A percentile compares a stretch with the other conserved stretches of the same genome.
phyloP scores from a whole-genome alignment of 1,140 invertebrate species.

The Riptortus pedestris region DNA sequence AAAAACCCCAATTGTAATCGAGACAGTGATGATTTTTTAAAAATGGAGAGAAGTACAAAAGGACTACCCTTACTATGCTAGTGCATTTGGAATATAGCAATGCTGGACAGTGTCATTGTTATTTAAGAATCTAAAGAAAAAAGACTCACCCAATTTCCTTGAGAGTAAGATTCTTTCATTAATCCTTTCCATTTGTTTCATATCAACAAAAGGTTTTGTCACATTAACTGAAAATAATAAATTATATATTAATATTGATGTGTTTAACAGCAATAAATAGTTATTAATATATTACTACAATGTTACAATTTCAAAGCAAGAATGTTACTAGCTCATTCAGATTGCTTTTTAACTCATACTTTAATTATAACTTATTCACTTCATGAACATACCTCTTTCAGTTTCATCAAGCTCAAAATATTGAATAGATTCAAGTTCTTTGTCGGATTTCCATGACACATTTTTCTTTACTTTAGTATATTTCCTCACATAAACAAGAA shows the following conservation, averaged over 20 bases:
- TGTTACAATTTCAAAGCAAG: neutral
- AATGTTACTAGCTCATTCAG: no score
- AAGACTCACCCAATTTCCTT: conserved; percentile 53
- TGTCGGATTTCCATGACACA: conserved; percentile 69
- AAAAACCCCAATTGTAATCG: no score
- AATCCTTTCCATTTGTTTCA: conserved; percentile 79
- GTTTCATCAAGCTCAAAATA: conserved; percentile 90
- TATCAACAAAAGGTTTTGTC: conserved; percentile 80
- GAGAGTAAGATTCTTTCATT: conserved; percentile 69
- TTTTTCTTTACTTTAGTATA: conserved; percentile 66
- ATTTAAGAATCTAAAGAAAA: neutral
- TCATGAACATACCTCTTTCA: conserved; percentile 65
- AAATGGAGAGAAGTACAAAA: no score
- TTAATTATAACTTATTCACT: no score
- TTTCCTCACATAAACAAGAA: conserved; percentile 52
- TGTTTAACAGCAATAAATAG: conserved; percentile 5
- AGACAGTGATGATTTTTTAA: no score
- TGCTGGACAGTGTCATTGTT: no score
- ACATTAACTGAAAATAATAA: conserved; percentile 62
- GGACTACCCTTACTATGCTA: no score
- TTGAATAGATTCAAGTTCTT: conserved; percentile 65
- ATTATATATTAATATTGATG: conserved; percentile 23
- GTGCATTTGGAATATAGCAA: no score
- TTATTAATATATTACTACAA: neutral
- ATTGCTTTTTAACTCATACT: no score